phyloP scores from a whole-genome alignment of 2,888 invertebrate species.

The Notodonta dromedarius region DNA sequence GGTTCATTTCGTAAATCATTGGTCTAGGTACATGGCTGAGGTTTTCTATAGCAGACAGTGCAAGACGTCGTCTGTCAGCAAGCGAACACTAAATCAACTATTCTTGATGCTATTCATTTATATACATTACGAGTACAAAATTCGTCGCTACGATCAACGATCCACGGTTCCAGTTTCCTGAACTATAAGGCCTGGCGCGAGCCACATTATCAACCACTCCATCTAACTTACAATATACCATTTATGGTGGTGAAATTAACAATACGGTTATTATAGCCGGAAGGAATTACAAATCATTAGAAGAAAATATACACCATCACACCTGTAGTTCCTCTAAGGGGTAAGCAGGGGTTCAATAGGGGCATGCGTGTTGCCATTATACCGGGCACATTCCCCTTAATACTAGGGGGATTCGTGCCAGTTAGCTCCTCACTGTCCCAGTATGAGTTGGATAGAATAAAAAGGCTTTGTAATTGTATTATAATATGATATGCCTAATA shows the following conservation, averaged over 20 bases:
- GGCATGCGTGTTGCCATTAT: background rate
- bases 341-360: too few species aligned
- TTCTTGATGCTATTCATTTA: conserved; percentile 36
- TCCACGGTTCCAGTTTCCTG: conserved; percentile 51
- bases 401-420: too few species aligned
- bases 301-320: too few species aligned
- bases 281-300: too few species aligned
- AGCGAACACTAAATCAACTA: conserved; percentile 48
- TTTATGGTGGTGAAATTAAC: conserved; percentile 17
- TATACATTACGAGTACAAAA: conserved; percentile 62
- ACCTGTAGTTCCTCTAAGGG: too few species aligned
- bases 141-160: conserved; percentile 43
- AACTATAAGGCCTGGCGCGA: conserved; percentile 68
- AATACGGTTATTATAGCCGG: conserved; percentile 12
- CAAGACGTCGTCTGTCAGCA: conserved; percentile 39
- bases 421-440: too few species aligned
- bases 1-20: too few species aligned
- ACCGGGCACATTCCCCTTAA: too few species aligned
- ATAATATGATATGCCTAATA: too few species aligned
- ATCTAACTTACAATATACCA: conserved; percentile 30
- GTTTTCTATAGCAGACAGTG: conserved; percentile 36
- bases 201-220: conserved; percentile 56
- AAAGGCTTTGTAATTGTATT: too few species aligned
- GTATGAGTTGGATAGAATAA: too few species aligned
- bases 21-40: too few species aligned